These are phyloP conservation scores for Eumeta japonica DNA, from an alignment of 1,140 invertebrate species.

Conservation along the genomic window DNA sequence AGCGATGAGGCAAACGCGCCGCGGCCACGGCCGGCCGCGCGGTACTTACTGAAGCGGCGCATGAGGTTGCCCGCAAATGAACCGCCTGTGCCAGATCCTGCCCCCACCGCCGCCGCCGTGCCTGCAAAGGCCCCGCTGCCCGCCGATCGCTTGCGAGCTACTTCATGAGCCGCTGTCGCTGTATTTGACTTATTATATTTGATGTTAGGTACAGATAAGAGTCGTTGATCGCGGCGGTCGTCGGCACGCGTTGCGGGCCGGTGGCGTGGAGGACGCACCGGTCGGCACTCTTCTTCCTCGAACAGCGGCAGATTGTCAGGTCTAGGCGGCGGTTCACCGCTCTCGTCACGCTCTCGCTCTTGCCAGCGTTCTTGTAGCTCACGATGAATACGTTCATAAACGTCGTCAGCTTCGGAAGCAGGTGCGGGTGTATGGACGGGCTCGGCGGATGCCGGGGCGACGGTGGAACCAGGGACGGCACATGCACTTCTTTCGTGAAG, in stretches of 20 bases:
- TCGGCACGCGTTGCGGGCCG: conserved; percentile 54
- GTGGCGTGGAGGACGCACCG: conserved; percentile 18
- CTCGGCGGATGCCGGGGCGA: too few species aligned
- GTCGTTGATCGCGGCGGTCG: conserved; percentile 64
- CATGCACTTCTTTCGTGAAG: conserved; percentile 34
- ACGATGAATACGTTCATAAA: conserved; percentile 46
- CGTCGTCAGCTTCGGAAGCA: too few species aligned
- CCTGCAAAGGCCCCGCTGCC: conserved; percentile 15
- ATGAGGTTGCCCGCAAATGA: conserved; percentile 72
- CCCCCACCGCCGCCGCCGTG: conserved; percentile 48
- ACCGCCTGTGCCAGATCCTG: conserved; percentile 40
- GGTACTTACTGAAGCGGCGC: conserved; percentile 83
- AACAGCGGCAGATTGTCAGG: conserved; percentile 28
- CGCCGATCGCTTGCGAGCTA: conserved; percentile 18
- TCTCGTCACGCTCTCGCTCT: conserved; percentile 23
- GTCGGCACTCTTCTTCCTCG: conserved; percentile 29
- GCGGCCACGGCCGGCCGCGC: too few species aligned
- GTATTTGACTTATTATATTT: conserved; percentile 65
- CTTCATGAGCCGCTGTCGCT: too few species aligned
- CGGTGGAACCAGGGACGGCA: conserved; percentile 16
- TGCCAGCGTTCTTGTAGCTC: conserved; percentile 43
- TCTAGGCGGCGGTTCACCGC: conserved; percentile 16
- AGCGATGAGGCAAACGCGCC: too few species aligned
- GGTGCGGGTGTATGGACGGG: too few species aligned
- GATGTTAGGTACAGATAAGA: conserved; percentile 76